Evolutionary conservation across 2,888 invertebrate species (phyloP), one percentile per base, ranked within the genome.

Genomic region (Drosophila meridionalis): DNA sequence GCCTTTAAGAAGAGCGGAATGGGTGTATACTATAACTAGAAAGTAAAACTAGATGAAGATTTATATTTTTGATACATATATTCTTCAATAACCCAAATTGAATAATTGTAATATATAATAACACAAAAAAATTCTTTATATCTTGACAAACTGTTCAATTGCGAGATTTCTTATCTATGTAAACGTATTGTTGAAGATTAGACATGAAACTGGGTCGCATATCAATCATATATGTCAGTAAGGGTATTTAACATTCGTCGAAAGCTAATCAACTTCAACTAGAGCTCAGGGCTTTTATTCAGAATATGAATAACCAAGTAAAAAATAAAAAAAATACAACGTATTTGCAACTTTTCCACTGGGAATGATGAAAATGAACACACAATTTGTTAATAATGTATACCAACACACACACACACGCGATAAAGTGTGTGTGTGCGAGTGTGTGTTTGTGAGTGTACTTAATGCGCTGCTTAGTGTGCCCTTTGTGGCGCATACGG

Each of bases 351-450:
- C 3, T 65, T 52, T 52, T 87, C 83, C 83, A 75, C 67, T 66
- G 59, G 30, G 40, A 65, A 73, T 20, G 63, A 68, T 67, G 52
- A 48, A 67, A 79, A 74, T 69, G 48, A 84, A 65, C 59, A 71
- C 58, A 52, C 60, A 69, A 74, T 82, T 87, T 79, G 73, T 76
- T 72, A 76, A 82, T 78, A 76, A 73, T 76, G 68, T 38, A 38
- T 26, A 34, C 38, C 38, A n/a, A 56, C 38, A 58, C 45, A 56
- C 26, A 61, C 4, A 7, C 38, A 38, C 11, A 14, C 14, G 20
- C 14, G 53, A 36, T 34, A 34, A 26, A 26, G 9, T 14, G 40
- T 43, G 48, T 30, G 61, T 57, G 48, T 58, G 32, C 28, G 20
- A 2, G 38, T 42, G 47, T 36, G 12, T 48, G 60, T 59, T 48